Conservation (phyloP, 2,113 vertebrate species). For the Hystrix cristata region DNA sequence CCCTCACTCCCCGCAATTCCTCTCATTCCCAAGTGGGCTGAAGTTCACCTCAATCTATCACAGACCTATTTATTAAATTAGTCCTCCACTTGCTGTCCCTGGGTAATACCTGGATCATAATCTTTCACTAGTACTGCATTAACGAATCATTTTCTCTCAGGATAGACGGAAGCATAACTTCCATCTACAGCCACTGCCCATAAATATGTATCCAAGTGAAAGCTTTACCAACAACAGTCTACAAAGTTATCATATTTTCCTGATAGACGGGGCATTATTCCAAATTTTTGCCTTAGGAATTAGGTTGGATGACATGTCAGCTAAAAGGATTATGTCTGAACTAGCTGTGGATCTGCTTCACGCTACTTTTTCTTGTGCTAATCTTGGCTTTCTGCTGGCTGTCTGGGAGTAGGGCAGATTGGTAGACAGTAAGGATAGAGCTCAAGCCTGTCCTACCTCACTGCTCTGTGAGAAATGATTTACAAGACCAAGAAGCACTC, state of each 20-base stretch:
- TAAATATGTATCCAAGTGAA: neutral
- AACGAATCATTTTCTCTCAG: slow-evolving; percentile 1
- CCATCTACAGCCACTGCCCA: neutral
- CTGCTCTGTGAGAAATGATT: slow-evolving; percentile 1
- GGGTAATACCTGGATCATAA: neutral
- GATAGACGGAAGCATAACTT: neutral
- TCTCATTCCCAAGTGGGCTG: neutral
- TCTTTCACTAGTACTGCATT: neutral
- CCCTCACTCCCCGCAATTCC: accelerated
- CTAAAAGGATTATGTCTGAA: neutral
- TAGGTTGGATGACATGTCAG: neutral
- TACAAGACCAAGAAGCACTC: neutral
- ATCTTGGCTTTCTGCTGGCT: slow-evolving; percentile 35
- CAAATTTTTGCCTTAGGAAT: slow-evolving; percentile 40
- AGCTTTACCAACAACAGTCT: neutral
- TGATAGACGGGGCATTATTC: slow-evolving; percentile 12
- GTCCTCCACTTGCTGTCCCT: neutral
- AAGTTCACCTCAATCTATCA: neutral
- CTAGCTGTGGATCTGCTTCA: neutral
- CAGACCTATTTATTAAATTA: neutral
- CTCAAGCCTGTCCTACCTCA: neutral
- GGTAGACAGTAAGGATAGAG: neutral
- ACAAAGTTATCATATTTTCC: neutral
- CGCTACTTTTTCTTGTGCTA: neutral
- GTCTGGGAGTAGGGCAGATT: neutral